Evolutionary conservation across 2,797 vertebrate genomes (phyloP), one percentile per base, ranked within the genome.

Genomic region (Onychomys arenicola): DNA sequence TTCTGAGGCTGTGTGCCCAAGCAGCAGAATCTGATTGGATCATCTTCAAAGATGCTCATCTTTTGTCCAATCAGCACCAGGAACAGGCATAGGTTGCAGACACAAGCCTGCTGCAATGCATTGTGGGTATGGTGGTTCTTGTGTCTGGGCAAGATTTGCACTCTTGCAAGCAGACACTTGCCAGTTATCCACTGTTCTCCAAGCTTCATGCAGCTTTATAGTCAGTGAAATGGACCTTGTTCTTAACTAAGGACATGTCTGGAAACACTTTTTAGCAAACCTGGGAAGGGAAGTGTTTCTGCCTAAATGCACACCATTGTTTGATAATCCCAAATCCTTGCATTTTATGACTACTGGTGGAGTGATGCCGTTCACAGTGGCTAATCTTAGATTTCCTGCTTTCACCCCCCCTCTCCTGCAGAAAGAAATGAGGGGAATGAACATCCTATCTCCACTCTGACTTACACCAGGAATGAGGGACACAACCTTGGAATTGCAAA

Each of bases 191-290:
- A 25, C 59, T 81, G 32, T 77, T 90, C 46, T 57, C 61, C 2
- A 5, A 93, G n/a, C 34, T 65, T 2, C 5, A 0, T 34, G 69
- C 65, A 34, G 25, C 57, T 85, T 90, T 71, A 69, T 90, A 77
- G 37, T 77, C 59, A 55, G 49, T 17, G 13, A 83, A 77, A 59
- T 80, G 32, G 32, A 13, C 34, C 4, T 80, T 63, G 17, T 78
- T 93, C 80, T 92, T 67, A 77, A 37, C 75, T 84, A 21, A 95
- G 93, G 43, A 46, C 46, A 32, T 67, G 57, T 86, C 21, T 49
- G 61, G 14, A 83, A 86, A 57, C 69, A 3, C 34, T 84, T 90
- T 16, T 37, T 81, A 82, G 43, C 57, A 83, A 65, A 83, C 65
- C 63, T 55, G 17, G 49, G 25, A 94, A 37, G 75, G 23, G 25